Percentiles rank a stretch among this genome's conserved stretches.
Conservation (phyloP, 1,140 invertebrate genomes). For the Dendrolimus kikuchii region DNA sequence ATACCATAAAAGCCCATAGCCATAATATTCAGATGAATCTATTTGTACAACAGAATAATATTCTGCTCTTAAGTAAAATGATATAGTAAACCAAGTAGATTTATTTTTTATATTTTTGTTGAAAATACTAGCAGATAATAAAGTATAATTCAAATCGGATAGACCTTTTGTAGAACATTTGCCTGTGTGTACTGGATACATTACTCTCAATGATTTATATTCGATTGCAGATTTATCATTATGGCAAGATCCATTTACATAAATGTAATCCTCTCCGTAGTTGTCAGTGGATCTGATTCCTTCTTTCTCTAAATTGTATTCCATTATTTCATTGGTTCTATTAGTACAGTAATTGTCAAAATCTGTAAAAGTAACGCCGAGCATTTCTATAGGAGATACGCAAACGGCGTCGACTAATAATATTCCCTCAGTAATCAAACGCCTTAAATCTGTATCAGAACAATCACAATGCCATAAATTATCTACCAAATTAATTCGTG, state of each 20-base stretch:
- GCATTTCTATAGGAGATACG: conserved; percentile 23
- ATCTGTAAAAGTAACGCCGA: conserved; percentile 31
- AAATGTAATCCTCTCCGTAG: conserved; percentile 10
- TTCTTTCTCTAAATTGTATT: background rate
- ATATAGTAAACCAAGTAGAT: conserved; percentile 29
- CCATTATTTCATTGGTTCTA: conserved; percentile 3
- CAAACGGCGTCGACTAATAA: conserved; percentile 42
- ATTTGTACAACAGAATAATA: conserved; percentile 36
- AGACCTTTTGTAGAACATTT: conserved; percentile 17
- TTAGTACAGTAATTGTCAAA: conserved; percentile 32
- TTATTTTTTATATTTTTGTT: conserved; percentile 8
- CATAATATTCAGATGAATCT: conserved; percentile 10
- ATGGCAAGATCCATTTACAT: conserved; percentile 20
- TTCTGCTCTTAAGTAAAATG: conserved; percentile 24
- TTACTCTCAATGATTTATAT: conserved; percentile 3
- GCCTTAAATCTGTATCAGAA: conserved; percentile 26
- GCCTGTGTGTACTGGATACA: conserved; percentile 10
- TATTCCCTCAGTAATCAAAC: conserved; percentile 19
- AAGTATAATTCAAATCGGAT: conserved; percentile 1
- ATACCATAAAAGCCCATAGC: conserved; percentile 48
- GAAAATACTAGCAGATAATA: background rate
- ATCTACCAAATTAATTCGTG: conserved; percentile 41
- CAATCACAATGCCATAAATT: conserved; percentile 55
- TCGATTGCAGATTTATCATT: background rate
- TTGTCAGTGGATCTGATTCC: background rate